phyloP scores from a whole-genome alignment of 2,113 vertebrate genomes.

The Mesembrinibis cayennensis region DNA sequence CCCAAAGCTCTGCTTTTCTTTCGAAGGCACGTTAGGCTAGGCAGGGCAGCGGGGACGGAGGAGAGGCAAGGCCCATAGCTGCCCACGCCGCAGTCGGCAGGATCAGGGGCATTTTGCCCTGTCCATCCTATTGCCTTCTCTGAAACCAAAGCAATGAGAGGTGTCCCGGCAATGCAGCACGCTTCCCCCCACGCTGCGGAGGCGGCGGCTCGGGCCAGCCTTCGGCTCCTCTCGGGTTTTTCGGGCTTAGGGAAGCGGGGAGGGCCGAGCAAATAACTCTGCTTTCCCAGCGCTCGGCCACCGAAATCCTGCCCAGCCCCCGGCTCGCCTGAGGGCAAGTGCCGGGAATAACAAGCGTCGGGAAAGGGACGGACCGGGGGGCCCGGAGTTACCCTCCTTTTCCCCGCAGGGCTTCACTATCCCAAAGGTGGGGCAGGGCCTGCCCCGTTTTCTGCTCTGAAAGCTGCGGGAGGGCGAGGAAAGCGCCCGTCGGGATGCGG shows the following conservation, averaged over 20 bases:
- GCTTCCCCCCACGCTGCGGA: neutral
- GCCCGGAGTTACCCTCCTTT: neutral
- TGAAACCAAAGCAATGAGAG: neutral
- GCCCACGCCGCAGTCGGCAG: neutral
- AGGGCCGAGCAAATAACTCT: neutral
- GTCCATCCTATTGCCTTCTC: neutral
- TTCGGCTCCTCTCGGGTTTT: neutral
- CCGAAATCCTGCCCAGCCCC: neutral
- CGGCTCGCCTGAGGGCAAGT: neutral
- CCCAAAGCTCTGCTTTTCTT: neutral
- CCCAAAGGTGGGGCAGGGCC: neutral
- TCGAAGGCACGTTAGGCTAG: neutral
- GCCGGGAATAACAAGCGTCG: neutral
- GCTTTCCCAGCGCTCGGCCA: neutral
- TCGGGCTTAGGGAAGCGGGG: too few species aligned
- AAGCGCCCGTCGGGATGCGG: neutral
- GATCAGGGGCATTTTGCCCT: neutral
- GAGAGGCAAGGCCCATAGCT: neutral
- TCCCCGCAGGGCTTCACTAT: neutral
- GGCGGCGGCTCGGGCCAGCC: neutral
- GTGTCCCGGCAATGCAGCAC: neutral
- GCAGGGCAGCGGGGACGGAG: neutral
- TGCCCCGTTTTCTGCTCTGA: neutral
- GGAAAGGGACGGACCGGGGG: neutral
- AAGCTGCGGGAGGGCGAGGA: neutral